Evolutionary conservation across 2,113 vertebrate species (phyloP).

Genomic region (Rhinichthys klamathensis): DNA sequence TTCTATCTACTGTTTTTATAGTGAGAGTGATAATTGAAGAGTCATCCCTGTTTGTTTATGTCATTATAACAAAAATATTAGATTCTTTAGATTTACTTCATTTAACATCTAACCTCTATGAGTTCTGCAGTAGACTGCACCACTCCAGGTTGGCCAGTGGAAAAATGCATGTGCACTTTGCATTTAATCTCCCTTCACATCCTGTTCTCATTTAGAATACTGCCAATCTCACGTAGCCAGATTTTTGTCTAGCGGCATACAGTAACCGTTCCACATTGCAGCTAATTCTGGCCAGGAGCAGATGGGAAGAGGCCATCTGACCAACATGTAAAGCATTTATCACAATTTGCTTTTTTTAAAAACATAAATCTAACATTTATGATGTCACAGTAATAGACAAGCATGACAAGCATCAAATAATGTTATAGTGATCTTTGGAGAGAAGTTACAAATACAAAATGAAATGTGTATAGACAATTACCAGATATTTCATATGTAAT

Average conservation of each 20-base stretch:
- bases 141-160: neutral
- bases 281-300: constrained; percentile 17
- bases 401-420: neutral
- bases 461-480: neutral
- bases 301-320: constrained; percentile 20
- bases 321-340: constrained; percentile 3
- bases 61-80: constrained; percentile 1
- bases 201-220: neutral
- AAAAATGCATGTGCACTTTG: constrained; percentile 23
- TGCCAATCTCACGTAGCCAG: neutral
- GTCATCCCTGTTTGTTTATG: neutral
- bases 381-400: neutral
- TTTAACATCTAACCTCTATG: neutral
- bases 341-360: neutral
- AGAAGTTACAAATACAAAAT: neutral
- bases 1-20: constrained; percentile 2
- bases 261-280: neutral
- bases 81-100: neutral
- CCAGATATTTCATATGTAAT: neutral
- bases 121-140: neutral
- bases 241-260: constrained; percentile 11
- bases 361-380: neutral
- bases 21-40: neutral
- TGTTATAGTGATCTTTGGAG: neutral
- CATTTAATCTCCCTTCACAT: neutral